These are phyloP conservation scores for Bombus huntii DNA, from an alignment of 1,140 invertebrate genomes.

Conservation along the genomic window DNA sequence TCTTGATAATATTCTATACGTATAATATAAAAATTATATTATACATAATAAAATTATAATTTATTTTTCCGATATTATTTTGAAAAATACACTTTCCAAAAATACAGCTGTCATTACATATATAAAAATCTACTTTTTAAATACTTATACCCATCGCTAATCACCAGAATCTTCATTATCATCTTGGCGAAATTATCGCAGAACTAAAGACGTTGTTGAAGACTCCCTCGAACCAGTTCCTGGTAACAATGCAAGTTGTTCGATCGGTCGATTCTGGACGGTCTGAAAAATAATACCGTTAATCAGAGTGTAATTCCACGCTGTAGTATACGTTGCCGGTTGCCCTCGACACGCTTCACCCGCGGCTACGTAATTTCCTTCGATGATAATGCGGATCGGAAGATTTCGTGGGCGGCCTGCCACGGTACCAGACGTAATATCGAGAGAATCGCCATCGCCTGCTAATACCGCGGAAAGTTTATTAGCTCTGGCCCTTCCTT, in stretches of 20 bases:
- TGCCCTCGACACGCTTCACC: not conserved
- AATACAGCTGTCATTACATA: no score
- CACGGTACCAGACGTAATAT: constrained; percentile 29
- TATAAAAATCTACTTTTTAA: no score
- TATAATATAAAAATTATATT: no score
- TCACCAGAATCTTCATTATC: not conserved
- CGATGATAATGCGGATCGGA: constrained; percentile 34
- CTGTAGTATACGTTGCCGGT: not conserved
- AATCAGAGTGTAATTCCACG: constrained; percentile 26
- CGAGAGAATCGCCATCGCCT: constrained; percentile 25
- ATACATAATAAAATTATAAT: no score
- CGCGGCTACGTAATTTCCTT: constrained; percentile 22
- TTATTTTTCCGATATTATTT: no score
- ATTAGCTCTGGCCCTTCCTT: constrained; percentile 28
- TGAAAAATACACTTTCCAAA: no score
- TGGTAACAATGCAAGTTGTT: not conserved
- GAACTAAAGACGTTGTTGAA: no score
- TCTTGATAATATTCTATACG: no score
- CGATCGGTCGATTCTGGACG: not conserved
- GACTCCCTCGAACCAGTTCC: no score
- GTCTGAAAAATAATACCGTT: constrained; percentile 32
- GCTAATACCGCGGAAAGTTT: constrained; percentile 50
- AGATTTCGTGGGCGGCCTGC: constrained; percentile 28
- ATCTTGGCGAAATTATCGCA: no score
- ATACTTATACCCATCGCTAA: no score